These are phyloP conservation scores for Otocyon megalotis DNA, from an alignment of 2,113 vertebrate genomes.

Conservation along the genomic window DNA sequence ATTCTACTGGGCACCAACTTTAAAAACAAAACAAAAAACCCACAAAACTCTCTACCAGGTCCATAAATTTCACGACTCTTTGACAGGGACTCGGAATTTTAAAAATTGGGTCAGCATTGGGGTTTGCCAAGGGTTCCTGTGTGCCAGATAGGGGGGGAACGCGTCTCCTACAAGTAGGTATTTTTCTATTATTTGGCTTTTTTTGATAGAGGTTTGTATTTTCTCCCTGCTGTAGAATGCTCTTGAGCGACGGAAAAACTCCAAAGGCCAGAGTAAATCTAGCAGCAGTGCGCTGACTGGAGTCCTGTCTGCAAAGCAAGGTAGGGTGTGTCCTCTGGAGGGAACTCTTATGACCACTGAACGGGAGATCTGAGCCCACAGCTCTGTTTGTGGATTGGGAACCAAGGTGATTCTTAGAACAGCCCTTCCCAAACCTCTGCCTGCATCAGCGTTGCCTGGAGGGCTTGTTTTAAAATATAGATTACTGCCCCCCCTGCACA, in stretches of 20 bases:
- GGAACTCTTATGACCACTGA: accelerated
- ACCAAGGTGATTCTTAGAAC: too few relatives aligned
- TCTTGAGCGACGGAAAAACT: constrained; percentile 94
- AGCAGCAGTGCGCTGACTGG: constrained; percentile 95
- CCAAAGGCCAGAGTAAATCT: constrained; percentile 90
- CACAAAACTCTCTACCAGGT: neutral
- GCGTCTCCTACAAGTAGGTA: neutral
- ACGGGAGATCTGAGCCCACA: accelerated
- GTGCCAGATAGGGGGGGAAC: neutral
- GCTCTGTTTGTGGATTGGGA: neutral
- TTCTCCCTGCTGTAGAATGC: constrained; percentile 90
- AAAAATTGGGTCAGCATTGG: neutral
- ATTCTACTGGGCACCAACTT: neutral
- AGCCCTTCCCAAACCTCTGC: too few relatives aligned
- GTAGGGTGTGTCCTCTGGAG: constrained; percentile 81
- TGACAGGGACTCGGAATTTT: neutral
- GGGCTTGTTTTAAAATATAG: neutral
- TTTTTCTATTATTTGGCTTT: neutral
- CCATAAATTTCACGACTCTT: neutral
- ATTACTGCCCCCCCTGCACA: neutral
- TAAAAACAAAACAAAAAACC: neutral
- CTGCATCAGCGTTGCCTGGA: neutral
- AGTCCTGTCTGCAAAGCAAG: constrained; percentile 97
- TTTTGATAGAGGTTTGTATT: constrained; percentile 55
- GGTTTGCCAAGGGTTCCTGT: neutral